Base-by-base conservation (phyloP, 35 echinoderm and acorn worm genomes). In the Ptychodera flava region DNA sequence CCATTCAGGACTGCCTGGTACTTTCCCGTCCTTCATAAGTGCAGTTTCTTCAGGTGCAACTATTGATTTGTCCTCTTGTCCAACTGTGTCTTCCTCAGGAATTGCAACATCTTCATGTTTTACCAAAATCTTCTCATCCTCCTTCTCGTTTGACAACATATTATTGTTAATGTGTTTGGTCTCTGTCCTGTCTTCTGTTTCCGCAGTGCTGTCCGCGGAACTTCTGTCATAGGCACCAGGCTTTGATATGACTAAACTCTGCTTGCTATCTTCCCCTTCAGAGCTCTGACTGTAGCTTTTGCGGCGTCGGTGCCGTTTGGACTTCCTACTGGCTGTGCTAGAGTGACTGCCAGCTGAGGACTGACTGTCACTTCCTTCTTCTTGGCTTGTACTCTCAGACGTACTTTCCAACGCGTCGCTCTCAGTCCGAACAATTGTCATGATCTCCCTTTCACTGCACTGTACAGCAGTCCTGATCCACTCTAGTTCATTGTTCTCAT, bases 381-480 rank as follows among this genome's bases (percentile, higher is more conserved):
- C 45, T 12, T 64, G 45, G 6, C 45, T 22, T 12, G 45, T 64
- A 22, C 45, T 64, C 22, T 64, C 45, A 64, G 45, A 64, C 45
- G 45, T 22, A 64, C 45, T 64, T 22, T 64, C 45, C 45, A 22
- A 64, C 22, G 6, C 45, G 6, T 64, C 45, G 45, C 22, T 64
- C 6, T 64, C 45, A 12, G 45, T 64, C 45, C 45, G 6, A 64
- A 64, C 45, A 22, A 64, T 6, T 22, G 45, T 64, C 32, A 29
- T 38, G 52, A 37, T 84, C 14, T 89, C 31, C 31, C 52, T 77
- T 33, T 89, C 88, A 82, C 81, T 84, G 2, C 81, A 83, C 45
- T 85, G 84, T 15, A 81, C 90, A 0, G 91, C 93, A 37, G 82
- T 81, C 16, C 88, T 85, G 16, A 93, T 90, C 86, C 90, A 99